Base-by-base conservation (phyloP, 1,140 invertebrate species). In the Heliconius nattereri region DNA sequence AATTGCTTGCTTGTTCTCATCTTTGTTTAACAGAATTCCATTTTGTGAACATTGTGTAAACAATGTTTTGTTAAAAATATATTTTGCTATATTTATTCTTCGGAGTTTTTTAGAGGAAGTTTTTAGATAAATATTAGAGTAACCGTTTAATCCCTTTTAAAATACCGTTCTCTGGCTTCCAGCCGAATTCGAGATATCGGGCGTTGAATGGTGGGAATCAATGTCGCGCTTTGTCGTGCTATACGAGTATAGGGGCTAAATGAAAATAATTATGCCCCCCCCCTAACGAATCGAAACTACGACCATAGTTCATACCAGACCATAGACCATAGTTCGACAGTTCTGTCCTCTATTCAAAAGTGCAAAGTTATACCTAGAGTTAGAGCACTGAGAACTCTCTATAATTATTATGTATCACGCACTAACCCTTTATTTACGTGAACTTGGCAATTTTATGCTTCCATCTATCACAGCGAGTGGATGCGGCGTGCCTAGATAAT, bases 361-460 rank as follows among this genome's bases (percentile, higher is more conserved):
- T 60, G 9, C 57, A n/a, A 26, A 5, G n/a, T 66, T 26, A 23
- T 26, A 40, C 40, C 11, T 40, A 66, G 20, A 13, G 57, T 13
- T 16, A 9, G 11, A 66, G 57, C 1, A 35, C 32, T 71, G 71
- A 71, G 35, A n/a, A 71, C n/a, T 7, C n/a, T 71, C 6, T 71
- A 35, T 74, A 83, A 85, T 86, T 85, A 86, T 83, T 84, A 83
- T 81, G 82, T 83, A 74, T 75, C 60, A 77, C 75, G 75, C 75
- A 81, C 74, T 76, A 81, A 75, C 78, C 45, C 54, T 81, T 83
- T 77, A 81, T 81, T 83, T 81, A 79, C 80, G 75, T 79, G 37
- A 81, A 75, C 71, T 71, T 79, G 79, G 72, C 74, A 74, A 81
- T 81, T 79, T 81, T 81, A 83, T 83, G 77, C 20, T 29, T 78